Base-by-base conservation (phyloP, 2,888 invertebrate species). In the Pheosia tremula region DNA sequence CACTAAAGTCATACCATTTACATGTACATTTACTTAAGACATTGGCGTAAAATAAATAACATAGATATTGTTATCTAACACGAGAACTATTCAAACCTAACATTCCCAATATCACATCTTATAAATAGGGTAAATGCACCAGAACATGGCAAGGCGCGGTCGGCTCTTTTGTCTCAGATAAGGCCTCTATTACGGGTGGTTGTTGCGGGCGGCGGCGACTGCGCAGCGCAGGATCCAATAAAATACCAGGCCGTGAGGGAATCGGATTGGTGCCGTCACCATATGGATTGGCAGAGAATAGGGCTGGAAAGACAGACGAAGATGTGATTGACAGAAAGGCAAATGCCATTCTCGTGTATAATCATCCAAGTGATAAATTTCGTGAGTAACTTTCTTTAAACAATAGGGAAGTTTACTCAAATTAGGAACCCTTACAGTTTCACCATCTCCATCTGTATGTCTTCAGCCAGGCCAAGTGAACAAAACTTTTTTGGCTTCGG, bases 211-310 rank as follows among this genome's bases (percentile, higher is more conserved):
- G 57, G 68, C 66, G 67, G 70, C 78, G 66, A 71, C 74, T 59
- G 73, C 64, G 61, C 63, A 62, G 66, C 74, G 71, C 77, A 86
- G 84, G 89, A 90, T 89, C 84, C 82, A 85, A 87, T 86, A 87
- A 87, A 84, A 78, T 83, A 79, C 80, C 82, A 80, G 81, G 85
- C 85, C 86, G 83, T 81, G 84, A 90, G 86, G 85, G 86, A 83
- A 90, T 90, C 88, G 87, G 89, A 90, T 91, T 86, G 83, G 81
- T 83, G 80, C 78, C 81, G 83, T 86, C 85, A 83, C 82, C 82
- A 75, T 71, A 71, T 77, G 78, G 84, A 87, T 84, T 86, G 85
- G 83, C 83, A 80, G 76, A 84, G 84, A 86, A 87, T 85, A 75
- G 81, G 76, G 71, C 72, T 76, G 72, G 75, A 79, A 72, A 83